Conservation (phyloP, 2,113 vertebrate species). For the Crotophaga sulcirostris region DNA sequence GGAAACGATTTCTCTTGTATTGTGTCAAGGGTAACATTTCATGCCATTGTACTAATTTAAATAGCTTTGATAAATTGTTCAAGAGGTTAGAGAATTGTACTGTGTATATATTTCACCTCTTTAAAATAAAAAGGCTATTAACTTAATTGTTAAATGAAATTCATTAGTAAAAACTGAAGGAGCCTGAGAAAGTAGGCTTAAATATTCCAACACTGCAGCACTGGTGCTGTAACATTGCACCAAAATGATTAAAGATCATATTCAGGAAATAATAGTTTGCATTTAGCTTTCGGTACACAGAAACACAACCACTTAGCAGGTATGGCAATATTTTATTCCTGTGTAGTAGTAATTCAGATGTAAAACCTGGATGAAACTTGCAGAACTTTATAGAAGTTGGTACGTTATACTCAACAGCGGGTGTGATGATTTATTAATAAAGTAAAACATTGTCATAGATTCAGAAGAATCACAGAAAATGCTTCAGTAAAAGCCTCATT, state of each 20-base stretch:
- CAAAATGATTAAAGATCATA: conserved; percentile 55
- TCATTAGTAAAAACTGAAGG: conserved; percentile 75
- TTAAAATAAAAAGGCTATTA: conserved; percentile 82
- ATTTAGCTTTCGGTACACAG: conserved; percentile 40
- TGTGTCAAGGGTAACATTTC: conserved; percentile 82
- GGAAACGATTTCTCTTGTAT: conserved; percentile 84
- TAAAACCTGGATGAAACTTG: not conserved
- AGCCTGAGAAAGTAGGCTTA: conserved; percentile 35
- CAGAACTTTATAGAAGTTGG: conserved; percentile 20
- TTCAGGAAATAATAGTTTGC: conserved; percentile 49
- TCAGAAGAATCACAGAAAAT: conserved; percentile 2
- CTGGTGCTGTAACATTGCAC: conserved; percentile 28
- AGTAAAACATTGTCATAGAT: not conserved
- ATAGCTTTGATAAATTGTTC: conserved; percentile 82
- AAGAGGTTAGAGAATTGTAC: conserved; percentile 77
- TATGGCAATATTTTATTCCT: not conserved
- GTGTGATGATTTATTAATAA: conserved; percentile 46
- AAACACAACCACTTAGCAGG: not conserved
- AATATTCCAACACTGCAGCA: conserved; percentile 11
- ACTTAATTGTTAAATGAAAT: conserved; percentile 82
- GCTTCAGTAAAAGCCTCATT: conserved; percentile 16
- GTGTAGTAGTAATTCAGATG: conserved; percentile 14
- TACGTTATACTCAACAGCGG: not conserved
- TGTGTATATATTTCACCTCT: conserved; percentile 78
- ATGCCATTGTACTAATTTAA: conserved; percentile 82